phyloP scores from a whole-genome alignment of 2,113 vertebrate genomes.

The Microcebus jonahi region DNA sequence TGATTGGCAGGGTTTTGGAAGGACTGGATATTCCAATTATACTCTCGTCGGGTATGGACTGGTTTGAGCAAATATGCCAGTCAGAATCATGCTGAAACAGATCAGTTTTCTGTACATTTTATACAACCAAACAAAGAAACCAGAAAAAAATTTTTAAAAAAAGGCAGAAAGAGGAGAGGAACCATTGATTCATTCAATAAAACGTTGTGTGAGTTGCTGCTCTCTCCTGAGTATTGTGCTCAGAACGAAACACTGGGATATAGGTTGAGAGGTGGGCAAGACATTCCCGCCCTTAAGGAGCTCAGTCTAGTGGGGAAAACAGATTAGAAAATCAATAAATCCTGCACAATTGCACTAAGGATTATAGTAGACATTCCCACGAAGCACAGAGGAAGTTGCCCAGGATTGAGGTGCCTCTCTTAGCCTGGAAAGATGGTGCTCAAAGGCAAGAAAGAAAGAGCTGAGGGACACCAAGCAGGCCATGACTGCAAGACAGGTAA shows the following conservation, averaged over 20 bases:
- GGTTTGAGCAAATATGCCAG: conserved; percentile 21
- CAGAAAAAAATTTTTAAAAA: not conserved
- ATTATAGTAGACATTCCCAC: not conserved
- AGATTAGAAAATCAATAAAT: not conserved
- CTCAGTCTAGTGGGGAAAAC: not conserved
- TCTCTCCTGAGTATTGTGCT: not conserved
- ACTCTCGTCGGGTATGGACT: not conserved
- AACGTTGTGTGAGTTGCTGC: not conserved
- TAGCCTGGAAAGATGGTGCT: not conserved
- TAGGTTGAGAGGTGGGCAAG: not conserved
- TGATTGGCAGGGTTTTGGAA: conserved; percentile 76
- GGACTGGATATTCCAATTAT: conserved; percentile 60
- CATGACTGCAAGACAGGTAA: not conserved
- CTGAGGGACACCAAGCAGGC: not conserved
- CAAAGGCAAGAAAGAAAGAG: not conserved
- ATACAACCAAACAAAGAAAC: not conserved
- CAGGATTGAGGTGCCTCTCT: not conserved
- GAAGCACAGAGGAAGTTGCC: not conserved
- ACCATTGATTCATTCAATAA: not conserved
- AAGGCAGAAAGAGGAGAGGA: not conserved
- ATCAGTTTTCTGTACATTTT: conserved; percentile 20
- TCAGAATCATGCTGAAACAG: conserved; percentile 36
- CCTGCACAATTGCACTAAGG: not conserved
- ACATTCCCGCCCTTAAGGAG: not conserved
- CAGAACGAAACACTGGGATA: not conserved